phyloP scores from a whole-genome alignment of 2,797 vertebrate species.

The Urocyon cinereoargenteus region DNA sequence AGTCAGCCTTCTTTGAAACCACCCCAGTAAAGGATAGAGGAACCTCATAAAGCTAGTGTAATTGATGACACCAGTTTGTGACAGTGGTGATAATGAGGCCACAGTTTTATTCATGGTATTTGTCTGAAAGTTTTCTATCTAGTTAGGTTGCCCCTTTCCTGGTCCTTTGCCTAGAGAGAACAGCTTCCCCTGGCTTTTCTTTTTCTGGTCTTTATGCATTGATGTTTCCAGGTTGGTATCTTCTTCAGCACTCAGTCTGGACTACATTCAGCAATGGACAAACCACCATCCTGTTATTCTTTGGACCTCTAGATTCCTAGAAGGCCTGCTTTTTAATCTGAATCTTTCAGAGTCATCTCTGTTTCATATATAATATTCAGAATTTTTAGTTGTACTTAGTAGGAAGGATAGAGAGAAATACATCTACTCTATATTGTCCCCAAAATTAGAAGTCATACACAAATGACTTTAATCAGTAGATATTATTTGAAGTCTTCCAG shows the following conservation, averaged over 20 bases:
- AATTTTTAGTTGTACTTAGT: neutral
- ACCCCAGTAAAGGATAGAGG: neutral
- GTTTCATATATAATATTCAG: neutral
- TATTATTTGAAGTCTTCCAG: neutral
- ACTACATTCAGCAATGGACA: neutral
- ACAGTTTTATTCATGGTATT: neutral
- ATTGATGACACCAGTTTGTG: neutral
- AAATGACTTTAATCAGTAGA: neutral
- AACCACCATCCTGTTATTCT: fast-evolving
- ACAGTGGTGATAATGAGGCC: neutral
- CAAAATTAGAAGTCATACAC: neutral
- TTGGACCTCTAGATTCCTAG: neutral
- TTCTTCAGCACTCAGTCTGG: neutral
- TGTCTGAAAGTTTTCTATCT: neutral
- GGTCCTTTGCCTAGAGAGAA: neutral
- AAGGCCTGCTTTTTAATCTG: neutral
- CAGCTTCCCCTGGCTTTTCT: neutral
- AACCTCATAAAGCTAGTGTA: fast-evolving
- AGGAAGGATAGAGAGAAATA: neutral
- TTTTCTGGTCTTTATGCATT: neutral
- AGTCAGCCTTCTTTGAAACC: neutral
- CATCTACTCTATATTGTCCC: neutral
- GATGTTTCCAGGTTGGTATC: neutral
- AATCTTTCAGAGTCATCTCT: neutral
- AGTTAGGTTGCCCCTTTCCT: neutral